These are phyloP conservation scores for Microcebus ravelobensis DNA, from an alignment of 2,113 vertebrate genomes.

Conservation along the genomic window DNA sequence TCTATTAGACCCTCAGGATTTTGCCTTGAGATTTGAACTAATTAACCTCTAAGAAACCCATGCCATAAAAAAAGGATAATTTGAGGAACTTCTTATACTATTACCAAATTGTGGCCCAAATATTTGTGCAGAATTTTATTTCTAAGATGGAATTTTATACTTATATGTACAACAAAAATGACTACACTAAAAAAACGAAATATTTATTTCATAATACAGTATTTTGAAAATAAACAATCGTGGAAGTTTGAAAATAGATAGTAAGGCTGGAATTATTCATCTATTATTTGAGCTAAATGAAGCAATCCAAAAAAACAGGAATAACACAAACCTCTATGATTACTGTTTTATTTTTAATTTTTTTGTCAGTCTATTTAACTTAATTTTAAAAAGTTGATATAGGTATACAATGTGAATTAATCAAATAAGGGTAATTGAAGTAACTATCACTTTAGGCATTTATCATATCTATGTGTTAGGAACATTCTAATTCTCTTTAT, in stretches of 20 bases:
- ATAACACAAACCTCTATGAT: neutral
- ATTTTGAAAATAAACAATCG: neutral
- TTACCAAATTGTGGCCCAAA: neutral
- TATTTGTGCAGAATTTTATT: neutral
- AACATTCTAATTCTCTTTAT: no score
- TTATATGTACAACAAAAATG: neutral
- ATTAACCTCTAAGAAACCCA: neutral
- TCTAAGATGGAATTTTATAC: neutral
- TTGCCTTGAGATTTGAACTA: neutral
- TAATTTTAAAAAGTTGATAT: no score
- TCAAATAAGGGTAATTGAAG: no score
- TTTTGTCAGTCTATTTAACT: no score
- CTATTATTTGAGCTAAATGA: neutral
- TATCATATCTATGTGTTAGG: no score
- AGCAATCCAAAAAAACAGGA: neutral
- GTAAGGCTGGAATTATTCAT: neutral
- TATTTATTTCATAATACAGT: neutral
- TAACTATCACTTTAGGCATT: no score
- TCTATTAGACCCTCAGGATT: neutral
- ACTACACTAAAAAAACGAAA: neutral
- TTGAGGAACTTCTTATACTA: neutral
- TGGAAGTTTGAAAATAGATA: neutral
- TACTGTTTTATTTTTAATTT: neutral
- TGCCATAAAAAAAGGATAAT: neutral
- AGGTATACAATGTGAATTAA: no score